phyloP scores from a whole-genome alignment of 2,888 invertebrate species.

The Branchellion lobata region DNA sequence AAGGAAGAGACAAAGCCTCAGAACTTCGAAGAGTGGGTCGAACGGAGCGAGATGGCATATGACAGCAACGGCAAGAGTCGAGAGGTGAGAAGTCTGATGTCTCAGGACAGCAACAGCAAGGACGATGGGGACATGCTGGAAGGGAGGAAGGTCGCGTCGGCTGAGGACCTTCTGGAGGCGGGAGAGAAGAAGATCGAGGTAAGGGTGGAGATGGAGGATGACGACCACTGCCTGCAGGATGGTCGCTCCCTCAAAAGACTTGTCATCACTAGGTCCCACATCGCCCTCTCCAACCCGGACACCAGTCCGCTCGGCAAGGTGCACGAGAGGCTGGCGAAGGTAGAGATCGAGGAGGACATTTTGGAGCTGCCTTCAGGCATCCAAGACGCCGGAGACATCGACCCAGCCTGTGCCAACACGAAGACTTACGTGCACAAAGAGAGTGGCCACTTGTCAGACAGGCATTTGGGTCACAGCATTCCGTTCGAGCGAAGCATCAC shows the following conservation, averaged over 20 bases:
- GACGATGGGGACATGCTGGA: neutral
- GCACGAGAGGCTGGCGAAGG: slow-evolving; percentile 34
- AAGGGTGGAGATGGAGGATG: slow-evolving; percentile 46
- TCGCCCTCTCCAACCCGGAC: neutral
- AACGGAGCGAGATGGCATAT: slow-evolving; percentile 43
- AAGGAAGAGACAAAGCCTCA: neutral
- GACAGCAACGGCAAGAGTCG: slow-evolving; percentile 11
- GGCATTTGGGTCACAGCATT: neutral
- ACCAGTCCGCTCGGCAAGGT: slow-evolving; percentile 16
- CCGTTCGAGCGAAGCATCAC: slow-evolving; percentile 38
- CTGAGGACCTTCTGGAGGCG: neutral
- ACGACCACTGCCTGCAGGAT: slow-evolving; percentile 48
- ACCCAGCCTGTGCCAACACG: slow-evolving; percentile 8
- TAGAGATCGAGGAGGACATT: slow-evolving; percentile 47
- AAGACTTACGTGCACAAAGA: slow-evolving; percentile 35
- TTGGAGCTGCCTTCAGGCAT: slow-evolving; percentile 48
- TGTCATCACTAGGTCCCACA: slow-evolving; percentile 45
- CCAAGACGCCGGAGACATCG: slow-evolving; percentile 50
- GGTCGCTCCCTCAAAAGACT: slow-evolving; percentile 46
- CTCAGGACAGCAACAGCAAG: neutral
- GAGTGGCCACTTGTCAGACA: slow-evolving; percentile 31
- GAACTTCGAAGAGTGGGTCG: slow-evolving; percentile 48
- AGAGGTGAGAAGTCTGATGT: neutral
- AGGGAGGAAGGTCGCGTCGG: slow-evolving; percentile 1
- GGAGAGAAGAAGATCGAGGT: slow-evolving; percentile 43